Evolutionary conservation across 2,797 vertebrate genomes (phyloP).

Genomic region (Sebastes melanostomus): DNA sequence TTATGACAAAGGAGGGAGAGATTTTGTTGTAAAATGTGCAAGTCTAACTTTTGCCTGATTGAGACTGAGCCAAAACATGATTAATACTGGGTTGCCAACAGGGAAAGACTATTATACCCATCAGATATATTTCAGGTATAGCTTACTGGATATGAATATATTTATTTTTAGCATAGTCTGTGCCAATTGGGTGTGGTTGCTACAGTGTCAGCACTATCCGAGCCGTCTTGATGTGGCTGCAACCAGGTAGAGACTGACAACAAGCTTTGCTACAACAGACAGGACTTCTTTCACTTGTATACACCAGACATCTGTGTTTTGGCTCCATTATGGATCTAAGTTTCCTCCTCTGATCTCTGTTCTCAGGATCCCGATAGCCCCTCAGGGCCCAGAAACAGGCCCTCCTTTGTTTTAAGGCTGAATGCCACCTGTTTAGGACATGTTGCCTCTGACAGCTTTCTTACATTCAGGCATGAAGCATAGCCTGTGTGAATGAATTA

Average conservation of each 20-base stretch:
- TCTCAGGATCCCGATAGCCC: constrained; percentile 60
- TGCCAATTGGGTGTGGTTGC: constrained; percentile 3
- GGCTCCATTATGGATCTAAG: constrained; percentile 41
- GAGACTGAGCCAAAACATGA: background rate
- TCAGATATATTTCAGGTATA: background rate
- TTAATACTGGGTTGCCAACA: background rate
- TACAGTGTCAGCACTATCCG: constrained; percentile 2
- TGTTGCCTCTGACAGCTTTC: constrained; percentile 54
- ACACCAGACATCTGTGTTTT: constrained; percentile 58
- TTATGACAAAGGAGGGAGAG: background rate
- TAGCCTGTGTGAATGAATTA: constrained; percentile 14
- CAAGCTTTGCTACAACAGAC: constrained; percentile 4
- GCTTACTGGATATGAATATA: background rate
- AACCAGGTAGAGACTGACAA: constrained; percentile 20
- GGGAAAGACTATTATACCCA: background rate
- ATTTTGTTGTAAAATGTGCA: background rate
- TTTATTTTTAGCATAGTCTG: background rate
- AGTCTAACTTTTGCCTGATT: background rate
- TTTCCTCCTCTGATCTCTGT: constrained; percentile 56
- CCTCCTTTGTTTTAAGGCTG: constrained; percentile 60
- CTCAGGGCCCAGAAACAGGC: constrained; percentile 61
- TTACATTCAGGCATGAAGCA: constrained; percentile 7
- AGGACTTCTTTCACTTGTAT: constrained; percentile 14
- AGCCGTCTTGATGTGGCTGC: constrained; percentile 40
- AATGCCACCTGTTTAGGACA: constrained; percentile 68